Conservation (phyloP, 30 jellyfish, hydroid and myxozoan species). For the Aurelia sp. region DNA sequence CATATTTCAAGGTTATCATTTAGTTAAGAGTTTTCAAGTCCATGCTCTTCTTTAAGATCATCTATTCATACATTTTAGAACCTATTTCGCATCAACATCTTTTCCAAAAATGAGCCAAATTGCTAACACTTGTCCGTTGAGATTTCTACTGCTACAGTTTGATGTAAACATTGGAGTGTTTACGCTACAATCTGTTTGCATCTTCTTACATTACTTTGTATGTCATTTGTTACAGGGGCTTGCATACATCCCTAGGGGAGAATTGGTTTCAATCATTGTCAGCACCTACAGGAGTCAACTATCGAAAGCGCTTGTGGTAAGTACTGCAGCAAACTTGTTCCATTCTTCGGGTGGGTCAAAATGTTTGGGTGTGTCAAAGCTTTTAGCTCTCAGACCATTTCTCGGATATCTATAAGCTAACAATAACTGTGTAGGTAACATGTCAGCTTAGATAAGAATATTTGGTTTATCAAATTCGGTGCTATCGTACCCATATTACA, state of each 20-base stretch:
- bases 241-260: conserved; percentile 94
- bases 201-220: not conserved
- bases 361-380: not conserved
- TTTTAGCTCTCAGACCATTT: not conserved
- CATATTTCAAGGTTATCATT: too few species aligned
- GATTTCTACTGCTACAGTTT: too few species aligned
- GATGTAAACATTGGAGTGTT: not conserved
- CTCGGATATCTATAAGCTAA: not conserved
- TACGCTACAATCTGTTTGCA: not conserved
- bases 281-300: conserved; percentile 80
- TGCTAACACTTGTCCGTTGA: too few species aligned
- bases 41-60: too few species aligned
- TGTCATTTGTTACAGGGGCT: conserved; percentile 62
- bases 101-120: too few species aligned
- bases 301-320: conserved; percentile 90
- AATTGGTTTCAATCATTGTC: conserved; percentile 83
- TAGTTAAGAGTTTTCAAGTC: too few species aligned
- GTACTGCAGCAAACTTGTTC: not conserved
- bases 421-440: too few species aligned
- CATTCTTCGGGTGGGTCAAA: not conserved
- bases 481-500: too few species aligned
- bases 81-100: too few species aligned
- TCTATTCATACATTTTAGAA: too few species aligned
- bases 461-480: too few species aligned
- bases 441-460: too few species aligned